Base-by-base conservation (phyloP, 2,797 vertebrate genomes). In the Microctenopoma stevenorrisi region DNA sequence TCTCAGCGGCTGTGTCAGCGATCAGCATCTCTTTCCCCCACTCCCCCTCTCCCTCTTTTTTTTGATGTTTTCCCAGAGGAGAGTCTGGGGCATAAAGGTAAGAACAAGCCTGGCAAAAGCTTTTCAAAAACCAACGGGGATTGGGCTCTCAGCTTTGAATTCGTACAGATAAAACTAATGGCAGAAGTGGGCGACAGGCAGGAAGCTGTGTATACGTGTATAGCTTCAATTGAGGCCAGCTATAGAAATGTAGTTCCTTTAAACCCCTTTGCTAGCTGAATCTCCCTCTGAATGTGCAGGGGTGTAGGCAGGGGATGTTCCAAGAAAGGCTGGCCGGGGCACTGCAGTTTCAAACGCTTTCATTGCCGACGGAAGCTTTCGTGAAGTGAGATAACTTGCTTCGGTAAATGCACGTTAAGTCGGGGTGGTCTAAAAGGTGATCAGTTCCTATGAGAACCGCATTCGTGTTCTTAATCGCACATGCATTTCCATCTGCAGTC, bases 1-100 rank as follows among this genome's bases (percentile, higher is more conserved):
- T 90, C 85, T 91, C 74, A 65, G 76, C 60, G 64, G 76, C 90
- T 87, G 87, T 82, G 87, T 92, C 89, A 92, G 91, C 86, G 65
- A 88, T 88, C 76, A 35, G 65, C 75, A 83, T 74, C 78, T 65
- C 60, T 15, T 8, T n/a, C 37, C 25, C 11, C 43, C 25, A 16
- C 47, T 7, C 30, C 40, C 62, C 65, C 44, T 28, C 56, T 37
- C 47, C 37, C 14, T 26, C 14, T 18, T 18, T 73, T 72, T 82
- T 71, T 66, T 64, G 64, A 7, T 74, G 55, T 82, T 81, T 69
- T 87, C 79, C 69, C 74, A 76, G 70, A 77, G 78, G 71, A 85
- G 68, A 71, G 69, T 78, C 3, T 2, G 65, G 74, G 71, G 66
- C 69, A 90, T 78, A 78, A 83, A 91, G 67, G 68, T 81, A 89